phyloP scores from a whole-genome alignment of 2,888 invertebrate species.

The Apodemia mormo region DNA sequence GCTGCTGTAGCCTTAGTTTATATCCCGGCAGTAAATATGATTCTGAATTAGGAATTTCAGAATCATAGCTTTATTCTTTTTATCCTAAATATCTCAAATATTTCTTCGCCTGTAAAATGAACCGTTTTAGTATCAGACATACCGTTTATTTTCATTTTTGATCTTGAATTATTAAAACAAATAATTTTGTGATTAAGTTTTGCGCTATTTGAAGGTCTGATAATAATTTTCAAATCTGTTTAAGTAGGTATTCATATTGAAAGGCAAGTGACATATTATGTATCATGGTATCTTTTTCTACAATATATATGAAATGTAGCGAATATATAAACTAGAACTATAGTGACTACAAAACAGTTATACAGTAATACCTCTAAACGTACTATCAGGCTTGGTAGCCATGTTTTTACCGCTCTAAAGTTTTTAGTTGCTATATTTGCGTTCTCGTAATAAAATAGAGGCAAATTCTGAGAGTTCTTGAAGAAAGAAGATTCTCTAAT shows the following conservation, averaged over 20 bases:
- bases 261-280: neutral
- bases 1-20: no score
- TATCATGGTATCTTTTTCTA: constrained; percentile 7
- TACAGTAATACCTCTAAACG: neutral
- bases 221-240: neutral
- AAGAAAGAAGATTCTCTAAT: no score
- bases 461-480: no score
- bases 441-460: no score
- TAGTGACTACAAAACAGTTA: neutral
- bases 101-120: no score
- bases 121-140: no score
- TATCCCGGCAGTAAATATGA: no score
- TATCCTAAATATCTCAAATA: no score
- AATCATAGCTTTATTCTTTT: no score
- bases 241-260: constrained; percentile 5
- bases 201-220: neutral
- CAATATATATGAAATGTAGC: constrained; percentile 1
- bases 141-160: neutral
- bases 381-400: neutral
- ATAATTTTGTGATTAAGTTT: neutral
- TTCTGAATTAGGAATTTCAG: no score
- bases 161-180: neutral
- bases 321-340: neutral
- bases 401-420: no score
- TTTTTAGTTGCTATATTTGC: no score